Percentiles rank a stretch among this genome's conserved stretches.
Conservation (phyloP, 2,888 invertebrate genomes). For the Rotaria socialis region DNA sequence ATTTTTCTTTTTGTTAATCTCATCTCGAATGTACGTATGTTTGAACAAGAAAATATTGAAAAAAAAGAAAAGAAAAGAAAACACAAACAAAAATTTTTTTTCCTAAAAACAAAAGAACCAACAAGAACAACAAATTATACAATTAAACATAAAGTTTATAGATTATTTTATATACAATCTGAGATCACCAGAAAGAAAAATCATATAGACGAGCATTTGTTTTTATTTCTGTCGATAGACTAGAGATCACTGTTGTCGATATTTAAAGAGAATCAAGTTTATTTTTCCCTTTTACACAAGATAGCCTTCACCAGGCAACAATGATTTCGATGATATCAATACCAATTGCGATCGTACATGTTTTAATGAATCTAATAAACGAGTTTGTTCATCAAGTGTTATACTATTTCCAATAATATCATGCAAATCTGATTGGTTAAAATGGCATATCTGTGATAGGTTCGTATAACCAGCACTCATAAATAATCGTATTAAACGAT, state of each 20-base stretch:
- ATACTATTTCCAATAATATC: neutral
- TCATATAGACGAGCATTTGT: no score
- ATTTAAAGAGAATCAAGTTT: neutral
- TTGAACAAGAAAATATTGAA: neutral
- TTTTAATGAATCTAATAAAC: neutral
- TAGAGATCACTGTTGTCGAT: neutral
- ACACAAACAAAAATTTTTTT: neutral
- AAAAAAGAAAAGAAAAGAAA: neutral
- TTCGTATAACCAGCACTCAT: constrained; percentile 78
- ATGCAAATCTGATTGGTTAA: neutral
- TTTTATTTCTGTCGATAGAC: no score
- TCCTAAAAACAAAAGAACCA: neutral
- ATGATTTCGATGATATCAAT: neutral
- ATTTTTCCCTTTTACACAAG: neutral
- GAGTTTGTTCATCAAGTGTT: neutral
- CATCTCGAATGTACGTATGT: no score
- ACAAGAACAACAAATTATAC: neutral
- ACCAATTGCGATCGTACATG: neutral
- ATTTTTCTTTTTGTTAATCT: no score
- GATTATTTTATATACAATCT: neutral
- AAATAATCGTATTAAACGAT: constrained; percentile 86
- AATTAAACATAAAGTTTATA: neutral
- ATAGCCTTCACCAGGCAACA: neutral
- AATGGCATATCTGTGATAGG: constrained; percentile 49
- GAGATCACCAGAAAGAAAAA: neutral